Conservation (phyloP, 2,888 invertebrate species). For the Cryptocheilus praepositus region DNA sequence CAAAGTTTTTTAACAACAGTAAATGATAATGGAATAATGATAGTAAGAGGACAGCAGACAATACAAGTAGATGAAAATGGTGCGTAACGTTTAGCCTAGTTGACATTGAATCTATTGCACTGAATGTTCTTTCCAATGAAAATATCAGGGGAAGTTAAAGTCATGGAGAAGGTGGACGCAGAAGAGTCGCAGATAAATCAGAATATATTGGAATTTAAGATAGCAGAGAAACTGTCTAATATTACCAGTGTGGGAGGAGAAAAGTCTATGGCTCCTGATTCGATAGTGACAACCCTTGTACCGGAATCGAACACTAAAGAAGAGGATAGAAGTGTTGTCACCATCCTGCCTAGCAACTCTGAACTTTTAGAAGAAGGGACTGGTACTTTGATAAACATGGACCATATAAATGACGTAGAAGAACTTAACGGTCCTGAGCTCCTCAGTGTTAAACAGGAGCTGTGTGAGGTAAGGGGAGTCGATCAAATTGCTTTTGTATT, state of each 20-base stretch:
- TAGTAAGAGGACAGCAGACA: conserved; percentile 62
- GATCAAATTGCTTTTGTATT: conserved; percentile 13
- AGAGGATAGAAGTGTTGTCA: conserved; percentile 53
- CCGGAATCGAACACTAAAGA: conserved; percentile 40
- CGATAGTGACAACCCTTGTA: conserved; percentile 51
- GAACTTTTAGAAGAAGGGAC: conserved; percentile 55
- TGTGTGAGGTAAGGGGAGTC: conserved; percentile 57
- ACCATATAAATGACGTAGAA: conserved; percentile 55
- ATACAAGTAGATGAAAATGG: conserved; percentile 68
- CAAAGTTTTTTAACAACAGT: conserved; percentile 63
- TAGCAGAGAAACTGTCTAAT: conserved; percentile 36
- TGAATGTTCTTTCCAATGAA: conserved; percentile 32
- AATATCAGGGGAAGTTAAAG: conserved; percentile 63
- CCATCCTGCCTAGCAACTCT: conserved; percentile 56
- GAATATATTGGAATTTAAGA: conserved; percentile 43
- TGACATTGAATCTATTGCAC: conserved; percentile 12
- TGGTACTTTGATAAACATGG: conserved; percentile 55
- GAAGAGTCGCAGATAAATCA: conserved; percentile 38
- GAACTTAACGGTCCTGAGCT: conserved; percentile 58
- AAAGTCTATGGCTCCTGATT: conserved; percentile 37
- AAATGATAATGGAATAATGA: conserved; percentile 65
- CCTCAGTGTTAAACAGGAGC: conserved; percentile 64
- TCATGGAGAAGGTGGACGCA: conserved; percentile 58
- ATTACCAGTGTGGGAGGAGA: conserved; percentile 22
- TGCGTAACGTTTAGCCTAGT: conserved; percentile 40